Base-by-base conservation (phyloP, 2,113 vertebrate species). In the Albula goreensis region DNA sequence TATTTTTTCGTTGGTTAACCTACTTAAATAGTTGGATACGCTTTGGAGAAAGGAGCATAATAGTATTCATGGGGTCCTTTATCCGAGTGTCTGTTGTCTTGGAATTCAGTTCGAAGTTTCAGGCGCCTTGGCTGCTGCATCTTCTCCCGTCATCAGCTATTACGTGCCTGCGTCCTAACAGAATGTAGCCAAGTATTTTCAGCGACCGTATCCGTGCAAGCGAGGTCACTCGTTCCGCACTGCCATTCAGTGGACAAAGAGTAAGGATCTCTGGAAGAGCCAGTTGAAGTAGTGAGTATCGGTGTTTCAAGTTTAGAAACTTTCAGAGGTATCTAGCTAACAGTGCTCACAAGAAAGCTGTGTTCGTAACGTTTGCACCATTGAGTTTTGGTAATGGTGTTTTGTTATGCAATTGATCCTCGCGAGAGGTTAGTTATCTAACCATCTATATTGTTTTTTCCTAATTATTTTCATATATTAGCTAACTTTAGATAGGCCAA, bases 161-260 rank as follows among this genome's bases (percentile, higher is more conserved):
- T 92, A 90, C 92, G 93, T 93, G 93, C 91, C 93, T 93, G 93
- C 93, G 94, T 94, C 94, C 94, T 92, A 80, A 92, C 85, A 80
- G 78, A 66, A 85, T 83, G 84, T 86, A 78, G 87, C 83, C 83
- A 88, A 83, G 81, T 91, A 78, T 89, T 89, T 89, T 88, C 90
- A 90, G 92, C 90, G 88, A 88, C 86, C 70, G n/a, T n/a, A 91
- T 90, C 90, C 90, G 90, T 91, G 90, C 88, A 80, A 86, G 91
- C 90, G 91, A 93, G 93, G 92, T 90, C 91, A 93, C 88, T 89
- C 87, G 84, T 82, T 90, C 82, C 85, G 85, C 19, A 85, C 84
- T 66, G 90, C 91, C 90, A 90, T 90, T 90, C 82, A 87, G 79
- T 90, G 89, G 31, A 90, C 89, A 89, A 89, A 57, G 92, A 91